Conservation (phyloP, 2,888 invertebrate species). For the Trichopoda pennipes region DNA sequence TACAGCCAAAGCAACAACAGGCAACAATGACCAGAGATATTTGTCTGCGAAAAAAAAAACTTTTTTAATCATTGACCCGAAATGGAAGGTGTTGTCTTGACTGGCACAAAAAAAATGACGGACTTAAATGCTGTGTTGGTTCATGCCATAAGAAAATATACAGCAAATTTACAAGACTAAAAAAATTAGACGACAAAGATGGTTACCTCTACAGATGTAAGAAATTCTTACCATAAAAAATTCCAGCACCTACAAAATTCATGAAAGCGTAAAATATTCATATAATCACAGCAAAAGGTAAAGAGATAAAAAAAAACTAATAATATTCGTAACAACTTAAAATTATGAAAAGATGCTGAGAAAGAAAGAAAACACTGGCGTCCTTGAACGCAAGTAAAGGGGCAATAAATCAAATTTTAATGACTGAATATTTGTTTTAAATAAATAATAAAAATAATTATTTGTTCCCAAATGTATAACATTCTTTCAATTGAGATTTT, state of each 20-base stretch:
- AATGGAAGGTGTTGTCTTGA: slow-evolving; percentile 51
- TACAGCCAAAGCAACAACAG: slow-evolving; percentile 11
- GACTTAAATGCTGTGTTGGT: not conserved
- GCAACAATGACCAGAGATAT: slow-evolving; percentile 40
- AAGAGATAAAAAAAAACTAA: slow-evolving; percentile 4
- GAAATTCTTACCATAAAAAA: slow-evolving; percentile 13
- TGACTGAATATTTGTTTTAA: no score
- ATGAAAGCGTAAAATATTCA: slow-evolving; percentile 68
- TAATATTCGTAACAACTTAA: slow-evolving; percentile 6
- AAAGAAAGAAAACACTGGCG: not conserved
- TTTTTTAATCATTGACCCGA: slow-evolving; percentile 55
- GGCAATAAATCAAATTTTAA: no score
- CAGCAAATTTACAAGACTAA: slow-evolving; percentile 25
- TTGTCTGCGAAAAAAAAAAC: slow-evolving; percentile 26
- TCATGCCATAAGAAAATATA: slow-evolving; percentile 7
- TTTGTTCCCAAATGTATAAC: no score
- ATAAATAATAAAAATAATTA: no score
- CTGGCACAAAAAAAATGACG: slow-evolving; percentile 28
- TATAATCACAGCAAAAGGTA: slow-evolving; percentile 61
- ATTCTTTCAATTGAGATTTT: no score
- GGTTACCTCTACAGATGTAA: not conserved
- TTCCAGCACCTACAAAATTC: slow-evolving; percentile 48
- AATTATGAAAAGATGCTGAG: not conserved
- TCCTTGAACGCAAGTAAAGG: not conserved
- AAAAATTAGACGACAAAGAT: not conserved